phyloP scores from a whole-genome alignment of 2,888 invertebrate species.

The Amaurobius ferox region DNA sequence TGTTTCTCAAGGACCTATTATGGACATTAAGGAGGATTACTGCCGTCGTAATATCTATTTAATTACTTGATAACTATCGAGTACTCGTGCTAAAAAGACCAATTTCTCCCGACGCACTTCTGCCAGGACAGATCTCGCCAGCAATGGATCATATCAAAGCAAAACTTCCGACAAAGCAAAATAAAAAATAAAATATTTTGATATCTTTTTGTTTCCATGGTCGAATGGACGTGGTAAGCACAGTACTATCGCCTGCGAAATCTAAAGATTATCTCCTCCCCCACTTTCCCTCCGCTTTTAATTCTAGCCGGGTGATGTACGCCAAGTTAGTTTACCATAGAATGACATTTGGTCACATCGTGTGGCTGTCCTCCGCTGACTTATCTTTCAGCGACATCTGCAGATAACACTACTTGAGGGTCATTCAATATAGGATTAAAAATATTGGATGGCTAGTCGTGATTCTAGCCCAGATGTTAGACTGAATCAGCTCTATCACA shows the following conservation, averaged over 20 bases:
- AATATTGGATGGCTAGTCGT: background rate
- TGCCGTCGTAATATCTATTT: conserved; percentile 2
- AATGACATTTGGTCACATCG: conserved; percentile 5
- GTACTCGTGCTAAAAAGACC: background rate
- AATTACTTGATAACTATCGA: conserved; percentile 3
- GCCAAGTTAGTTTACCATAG: background rate
- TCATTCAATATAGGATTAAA: conserved; percentile 4
- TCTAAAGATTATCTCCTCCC: conserved; percentile 43
- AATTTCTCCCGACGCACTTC: background rate
- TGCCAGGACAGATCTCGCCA: background rate
- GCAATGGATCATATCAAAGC: conserved; percentile 6
- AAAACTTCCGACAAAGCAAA: conserved; percentile 10
- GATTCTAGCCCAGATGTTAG: background rate
- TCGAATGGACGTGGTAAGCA: conserved; percentile 34
- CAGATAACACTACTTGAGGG: background rate
- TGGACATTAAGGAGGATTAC: conserved; percentile 6
- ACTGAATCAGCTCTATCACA: too few species aligned
- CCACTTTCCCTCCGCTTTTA: background rate
- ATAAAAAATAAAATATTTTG: background rate
- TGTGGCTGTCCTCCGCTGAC: background rate
- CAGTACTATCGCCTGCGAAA: conserved; percentile 54
- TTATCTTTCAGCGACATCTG: background rate
- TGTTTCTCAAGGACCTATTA: background rate
- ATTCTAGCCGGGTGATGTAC: conserved; percentile 17
- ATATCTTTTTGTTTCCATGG: conserved; percentile 31